Conservation (phyloP, 2,797 vertebrate species). For the Liasis olivaceus region DNA sequence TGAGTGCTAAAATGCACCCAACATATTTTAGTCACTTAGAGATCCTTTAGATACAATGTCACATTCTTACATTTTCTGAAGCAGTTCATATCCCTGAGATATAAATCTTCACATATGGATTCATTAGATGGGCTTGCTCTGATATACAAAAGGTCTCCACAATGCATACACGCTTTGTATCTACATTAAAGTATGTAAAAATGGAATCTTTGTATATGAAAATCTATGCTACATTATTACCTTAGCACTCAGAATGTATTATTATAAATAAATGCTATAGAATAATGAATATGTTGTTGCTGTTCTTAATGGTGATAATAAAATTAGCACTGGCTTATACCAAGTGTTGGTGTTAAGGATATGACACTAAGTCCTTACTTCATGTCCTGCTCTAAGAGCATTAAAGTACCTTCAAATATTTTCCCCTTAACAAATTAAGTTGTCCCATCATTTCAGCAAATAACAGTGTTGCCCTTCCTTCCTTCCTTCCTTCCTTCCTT, state of each 20-base stretch:
- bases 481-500: background rate
- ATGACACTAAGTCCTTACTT: background rate
- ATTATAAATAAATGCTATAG: background rate
- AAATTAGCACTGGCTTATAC: background rate
- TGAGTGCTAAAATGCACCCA: background rate
- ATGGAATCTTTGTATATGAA: background rate
- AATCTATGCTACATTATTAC: background rate
- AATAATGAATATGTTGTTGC: background rate
- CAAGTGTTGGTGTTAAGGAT: background rate
- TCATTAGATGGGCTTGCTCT: no score
- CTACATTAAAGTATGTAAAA: background rate
- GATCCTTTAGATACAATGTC: background rate
- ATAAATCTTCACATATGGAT: no score
- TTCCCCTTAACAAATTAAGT: conserved; percentile 14
- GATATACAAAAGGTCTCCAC: no score
- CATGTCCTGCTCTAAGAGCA: conserved; percentile 12
- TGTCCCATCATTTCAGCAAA: conserved; percentile 33
- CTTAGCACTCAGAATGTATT: background rate
- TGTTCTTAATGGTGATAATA: background rate
- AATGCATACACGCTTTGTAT: background rate
- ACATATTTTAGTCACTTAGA: background rate
- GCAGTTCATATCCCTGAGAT: no score
- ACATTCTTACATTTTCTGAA: no score
- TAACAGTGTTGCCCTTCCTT: conserved; percentile 1
- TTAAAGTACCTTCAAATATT: conserved; percentile 7